phyloP scores from a whole-genome alignment of 2,888 invertebrate genomes.

The Drosophila greeni region DNA sequence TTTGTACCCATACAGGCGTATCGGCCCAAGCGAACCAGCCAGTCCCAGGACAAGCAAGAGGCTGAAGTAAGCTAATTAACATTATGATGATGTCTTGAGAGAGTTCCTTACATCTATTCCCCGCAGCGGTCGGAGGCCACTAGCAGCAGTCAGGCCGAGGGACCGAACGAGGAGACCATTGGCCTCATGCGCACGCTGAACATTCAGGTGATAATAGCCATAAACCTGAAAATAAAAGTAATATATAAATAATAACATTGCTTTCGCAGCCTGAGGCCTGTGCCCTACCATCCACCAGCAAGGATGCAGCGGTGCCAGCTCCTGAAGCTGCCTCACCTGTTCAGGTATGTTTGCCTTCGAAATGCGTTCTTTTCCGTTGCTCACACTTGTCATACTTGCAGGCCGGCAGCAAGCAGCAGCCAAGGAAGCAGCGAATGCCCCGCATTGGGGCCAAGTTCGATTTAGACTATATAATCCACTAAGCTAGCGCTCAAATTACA shows the following conservation, averaged over 20 bases:
- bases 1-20: conserved; percentile 64
- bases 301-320: background rate
- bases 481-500: background rate
- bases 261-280: background rate
- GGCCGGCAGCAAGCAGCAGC: conserved; percentile 12
- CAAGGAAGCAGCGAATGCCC: conserved; percentile 60
- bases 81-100: background rate
- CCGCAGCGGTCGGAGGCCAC: background rate
- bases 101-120: background rate
- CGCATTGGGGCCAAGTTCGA: conserved; percentile 74
- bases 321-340: background rate
- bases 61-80: background rate
- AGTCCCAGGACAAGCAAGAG: background rate
- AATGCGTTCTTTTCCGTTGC: too few species aligned
- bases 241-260: background rate
- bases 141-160: background rate
- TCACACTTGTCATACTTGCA: background rate
- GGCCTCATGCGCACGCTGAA: conserved; percentile 1
- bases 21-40: conserved; percentile 37
- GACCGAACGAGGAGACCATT: background rate
- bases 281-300: background rate
- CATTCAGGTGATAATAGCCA: conserved; percentile 8
- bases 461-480: conserved; percentile 57
- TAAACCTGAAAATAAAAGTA: background rate
- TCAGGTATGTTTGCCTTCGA: background rate